Evolutionary conservation across 2,113 vertebrate genomes (phyloP), one percentile per base, ranked within the genome.

Genomic region (Hirundichthys speculiger): DNA sequence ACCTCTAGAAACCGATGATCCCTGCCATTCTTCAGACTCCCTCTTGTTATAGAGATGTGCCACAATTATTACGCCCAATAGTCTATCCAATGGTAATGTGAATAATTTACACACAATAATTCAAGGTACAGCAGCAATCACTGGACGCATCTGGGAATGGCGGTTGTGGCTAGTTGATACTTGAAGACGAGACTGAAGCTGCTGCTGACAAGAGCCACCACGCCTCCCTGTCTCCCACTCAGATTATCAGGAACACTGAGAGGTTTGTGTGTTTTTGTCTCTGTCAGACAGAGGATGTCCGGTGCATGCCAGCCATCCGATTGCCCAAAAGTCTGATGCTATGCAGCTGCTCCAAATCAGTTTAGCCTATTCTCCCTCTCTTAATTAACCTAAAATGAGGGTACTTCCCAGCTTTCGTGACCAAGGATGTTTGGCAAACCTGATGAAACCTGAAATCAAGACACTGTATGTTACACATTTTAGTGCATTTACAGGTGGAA

Each of bases 221-320:
- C 10, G 43, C 54, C 77, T 77, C 20, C 19, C 45, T 24, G 72
- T 85, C 75, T 83, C 22, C 58, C 41, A 25, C 69, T 41, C 56
- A 72, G 72, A 83, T 82, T 79, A 80, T 42, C 62, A 61, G 63
- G 39, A 77, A 82, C 75, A 86, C 80, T 73, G 64, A 70, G 51
- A 52, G 67, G 75, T 62, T 59, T 87, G 65, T 82, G 76, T 77
- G 65, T 64, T 80, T 67, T 56, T 69, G 71, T 78, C 63, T 59
- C 53, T 20, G 38, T 61, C 53, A 67, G 69, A 64, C 74, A 57
- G 77, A 86, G 80, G 75, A 83, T 66, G 78, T 88, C 80, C 75
- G 67, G 77, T 65, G 59, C 4, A 8, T 2, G 21, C 67, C 64
- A 62, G 69, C 51, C 66, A 38, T 73, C 78, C 77, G 75, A 90